Base-by-base conservation (phyloP, 2,888 invertebrate genomes). In the Steromphala cineraria region DNA sequence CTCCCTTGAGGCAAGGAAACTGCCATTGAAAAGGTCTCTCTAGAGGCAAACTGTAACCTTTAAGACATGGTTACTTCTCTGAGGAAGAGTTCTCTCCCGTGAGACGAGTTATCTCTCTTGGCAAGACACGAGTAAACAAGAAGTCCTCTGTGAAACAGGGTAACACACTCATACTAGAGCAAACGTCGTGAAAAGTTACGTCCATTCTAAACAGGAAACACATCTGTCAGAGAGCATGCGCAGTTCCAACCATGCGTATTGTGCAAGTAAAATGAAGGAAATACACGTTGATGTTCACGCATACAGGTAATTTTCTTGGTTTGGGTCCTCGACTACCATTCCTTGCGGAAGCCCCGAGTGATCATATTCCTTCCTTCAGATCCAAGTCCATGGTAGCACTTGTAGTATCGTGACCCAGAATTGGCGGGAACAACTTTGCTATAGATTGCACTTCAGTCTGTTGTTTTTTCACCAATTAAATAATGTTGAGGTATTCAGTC, bases 71-170 rank as follows among this genome's bases (percentile, higher is more conserved):
- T 28, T 67, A 67, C 28, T 8, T 67, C 28, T n/a, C 13, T 67
- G 15, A 15, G 15, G 13, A 67, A 8, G 31, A 67, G 31, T 62
- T 62, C 17, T 36, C 31, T 71, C 71, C 19, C 67, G 17, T 19
- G 71, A 71, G 71, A 71, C 40, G 36, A 62, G 71, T 71, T 71
- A 31, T 71, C 71, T 71, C 71, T 36, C 71, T 71, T 71, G 71
- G 71, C 71, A 71, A 71, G 71, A 71, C 71, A 71, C 71, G 40
- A 71, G 71, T 71, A 71, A 71, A 71, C 71, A 71, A 71, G 71
- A 71, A 71, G 71, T 71, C 71, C 36, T 56, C 19, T 56, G 71
- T 71, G 19, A 71, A 71, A 36, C 71, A 71, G 71, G 19, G 71
- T 36, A 62, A 71, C 71, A 67, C 67, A 71, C 71, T 71, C 71